These are phyloP conservation scores for Telmatochromis sp. DNA, from an alignment of 2,113 vertebrate genomes.

Conservation along the genomic window DNA sequence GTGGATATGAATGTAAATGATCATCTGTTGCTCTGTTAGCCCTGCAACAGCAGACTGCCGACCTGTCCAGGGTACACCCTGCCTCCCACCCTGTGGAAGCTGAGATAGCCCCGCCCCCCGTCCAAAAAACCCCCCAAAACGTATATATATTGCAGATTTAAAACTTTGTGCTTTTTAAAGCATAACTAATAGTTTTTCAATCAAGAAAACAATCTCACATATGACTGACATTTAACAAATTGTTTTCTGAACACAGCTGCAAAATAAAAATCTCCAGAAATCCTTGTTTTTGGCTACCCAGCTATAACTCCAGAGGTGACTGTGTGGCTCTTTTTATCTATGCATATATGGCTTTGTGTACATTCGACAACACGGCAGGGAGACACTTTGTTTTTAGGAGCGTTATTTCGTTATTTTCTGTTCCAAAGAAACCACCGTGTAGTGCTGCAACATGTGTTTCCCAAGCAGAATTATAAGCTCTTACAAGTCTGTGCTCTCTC, in stretches of 20 bases:
- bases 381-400: neutral
- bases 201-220: neutral
- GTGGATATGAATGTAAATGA: neutral
- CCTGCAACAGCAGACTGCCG: neutral
- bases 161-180: neutral
- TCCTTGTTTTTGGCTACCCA: neutral
- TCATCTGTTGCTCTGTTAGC: neutral
- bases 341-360: neutral
- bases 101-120: accelerated
- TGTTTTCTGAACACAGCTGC: neutral
- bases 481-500: neutral
- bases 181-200: neutral
- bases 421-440: neutral
- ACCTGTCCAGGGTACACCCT: neutral
- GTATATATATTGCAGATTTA: neutral
- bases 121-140: accelerated
- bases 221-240: neutral
- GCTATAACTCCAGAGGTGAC: neutral
- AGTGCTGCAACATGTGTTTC: neutral
- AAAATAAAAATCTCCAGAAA: neutral
- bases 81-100: neutral
- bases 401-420: neutral
- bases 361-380: neutral
- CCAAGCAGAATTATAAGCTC: neutral
- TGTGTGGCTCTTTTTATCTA: neutral